These are phyloP conservation scores for Sylvicola cinctus DNA, from an alignment of 2,888 invertebrate genomes.

Conservation along the genomic window DNA sequence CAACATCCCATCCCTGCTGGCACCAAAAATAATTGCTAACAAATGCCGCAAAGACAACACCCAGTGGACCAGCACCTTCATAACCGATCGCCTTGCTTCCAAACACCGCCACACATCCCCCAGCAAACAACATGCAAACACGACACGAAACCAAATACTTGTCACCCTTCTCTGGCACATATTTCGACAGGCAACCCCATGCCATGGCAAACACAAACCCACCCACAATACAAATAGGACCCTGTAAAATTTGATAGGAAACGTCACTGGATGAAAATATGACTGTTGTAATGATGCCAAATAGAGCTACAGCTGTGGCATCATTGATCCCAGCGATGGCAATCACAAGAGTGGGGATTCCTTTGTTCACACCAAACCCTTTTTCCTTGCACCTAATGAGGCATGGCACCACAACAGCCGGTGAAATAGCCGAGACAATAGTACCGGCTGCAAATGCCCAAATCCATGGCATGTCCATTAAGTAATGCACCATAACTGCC, in stretches of 20 bases:
- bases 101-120: constrained; percentile 67
- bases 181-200: constrained; percentile 63
- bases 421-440: constrained; percentile 81
- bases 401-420: constrained; percentile 90
- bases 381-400: constrained; percentile 65
- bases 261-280: constrained; percentile 61
- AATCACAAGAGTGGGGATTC: constrained; percentile 80
- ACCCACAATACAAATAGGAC: constrained; percentile 57
- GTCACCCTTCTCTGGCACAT: constrained; percentile 64
- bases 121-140: constrained; percentile 56
- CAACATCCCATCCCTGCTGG: constrained; percentile 65
- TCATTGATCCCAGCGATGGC: constrained; percentile 91
- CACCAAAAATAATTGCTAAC: constrained; percentile 65
- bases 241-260: constrained; percentile 43
- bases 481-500: constrained; percentile 45
- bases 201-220: constrained; percentile 64
- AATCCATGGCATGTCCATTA: constrained; percentile 63
- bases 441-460: constrained; percentile 59
- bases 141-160: constrained; percentile 61
- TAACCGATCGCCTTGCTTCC: constrained; percentile 65
- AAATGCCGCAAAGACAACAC: constrained; percentile 63
- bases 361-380: constrained; percentile 83
- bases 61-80: constrained; percentile 55
- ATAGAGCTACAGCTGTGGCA: constrained; percentile 82
- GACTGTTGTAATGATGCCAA: constrained; percentile 71